Base-by-base conservation (phyloP, 2,113 vertebrate species). In the Noturus placidus region DNA sequence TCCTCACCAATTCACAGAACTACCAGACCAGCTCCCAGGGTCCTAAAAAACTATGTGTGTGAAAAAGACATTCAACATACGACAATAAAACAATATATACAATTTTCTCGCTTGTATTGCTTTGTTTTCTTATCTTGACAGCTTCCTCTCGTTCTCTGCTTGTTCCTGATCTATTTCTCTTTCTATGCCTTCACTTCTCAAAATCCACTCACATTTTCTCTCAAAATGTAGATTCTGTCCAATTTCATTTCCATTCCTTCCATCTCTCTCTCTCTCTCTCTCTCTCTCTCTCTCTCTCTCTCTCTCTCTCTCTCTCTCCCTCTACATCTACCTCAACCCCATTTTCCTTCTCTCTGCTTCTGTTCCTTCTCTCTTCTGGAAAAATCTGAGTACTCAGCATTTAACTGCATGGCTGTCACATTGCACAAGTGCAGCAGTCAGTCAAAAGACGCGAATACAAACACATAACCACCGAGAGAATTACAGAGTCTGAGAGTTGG, bases 251-350 rank as follows among this genome's bases (percentile, higher is more conserved):
- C 17, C 20, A 65, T 20, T 10, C 13, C 56, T 59, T n/a, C 42
- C 33, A 63, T 70, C 42, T 46, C 42, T 7, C 38, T 42, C 38
- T 4, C 38, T 42, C 38, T 42, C 38, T 42, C 38, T 19, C 33
- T 30, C 4, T 19, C 14, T 57, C 15, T 72, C 57, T 35, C 35
- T 59, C 33, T 56, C 65, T n/a, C 52, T 63, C 52, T 80, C 88
- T 83, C 69, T 91, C 80, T 80, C 88, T 91, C 85, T 72, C 83
- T 72, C 61, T 35, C 69, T 27, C 35, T 35, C 17, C 82, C 89
- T 22, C 25, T 56, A 63, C 46, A 9, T 46, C 82, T 30, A 67
- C 17, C 38, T 27, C 61, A 35, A 79, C 35, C 61, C 8, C 42
- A 14, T 46, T 87, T 69, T 38, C 1, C 3, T n/a, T 70, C 38